Percentiles rank a stretch among this genome's conserved stretches.
phyloP scores from a whole-genome alignment of 2,888 invertebrate genomes.

The Dryococelus australis region DNA sequence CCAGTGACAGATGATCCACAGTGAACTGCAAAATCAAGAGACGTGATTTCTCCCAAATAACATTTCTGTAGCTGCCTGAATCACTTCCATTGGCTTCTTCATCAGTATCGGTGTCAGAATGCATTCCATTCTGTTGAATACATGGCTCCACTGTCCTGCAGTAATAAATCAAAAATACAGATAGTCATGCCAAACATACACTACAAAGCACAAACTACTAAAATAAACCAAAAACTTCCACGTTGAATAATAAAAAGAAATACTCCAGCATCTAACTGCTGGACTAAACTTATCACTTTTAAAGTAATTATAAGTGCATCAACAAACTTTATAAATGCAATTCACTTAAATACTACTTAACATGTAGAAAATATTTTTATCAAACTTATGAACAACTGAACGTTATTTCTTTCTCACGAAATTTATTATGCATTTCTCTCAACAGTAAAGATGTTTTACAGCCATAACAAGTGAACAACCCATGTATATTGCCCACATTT shows the following conservation, averaged over 20 bases:
- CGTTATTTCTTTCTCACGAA: too few species aligned
- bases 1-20: conserved; percentile 85
- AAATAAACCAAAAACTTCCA: background rate
- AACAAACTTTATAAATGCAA: too few species aligned
- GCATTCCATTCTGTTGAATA: background rate
- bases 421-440: too few species aligned
- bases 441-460: too few species aligned
- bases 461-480: too few species aligned
- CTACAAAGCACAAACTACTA: background rate
- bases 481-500: too few species aligned
- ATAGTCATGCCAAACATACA: background rate
- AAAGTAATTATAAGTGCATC: too few species aligned
- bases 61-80: conserved; percentile 26
- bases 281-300: too few species aligned
- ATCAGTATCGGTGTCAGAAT: background rate
- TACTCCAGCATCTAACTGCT: too few species aligned
- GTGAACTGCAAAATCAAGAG: conserved; percentile 85
- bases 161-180: background rate
- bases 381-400: too few species aligned
- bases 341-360: too few species aligned
- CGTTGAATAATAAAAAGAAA: background rate
- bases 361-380: too few species aligned
- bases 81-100: background rate
- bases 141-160: background rate
- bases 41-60: conserved; percentile 62